Evolutionary conservation across 2,888 invertebrate species (phyloP), one percentile per base, ranked within the genome.

Genomic region (Tenodera sinensis): DNA sequence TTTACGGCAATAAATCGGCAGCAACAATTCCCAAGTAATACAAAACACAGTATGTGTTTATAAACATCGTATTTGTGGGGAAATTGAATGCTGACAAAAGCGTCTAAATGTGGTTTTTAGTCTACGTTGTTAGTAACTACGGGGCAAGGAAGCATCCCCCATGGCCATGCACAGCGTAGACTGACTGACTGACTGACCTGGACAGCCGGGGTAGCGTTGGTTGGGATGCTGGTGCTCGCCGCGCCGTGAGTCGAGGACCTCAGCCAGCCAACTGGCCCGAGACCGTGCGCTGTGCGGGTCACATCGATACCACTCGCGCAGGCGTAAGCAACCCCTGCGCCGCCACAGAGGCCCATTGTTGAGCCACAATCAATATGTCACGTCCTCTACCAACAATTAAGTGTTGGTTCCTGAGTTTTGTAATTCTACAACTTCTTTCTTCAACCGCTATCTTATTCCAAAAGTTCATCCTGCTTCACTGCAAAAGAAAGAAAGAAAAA

Each of bases 281-380:
- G 54, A 71, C 54, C 83, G 87, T 87, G 87, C 82, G 87, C 83
- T 87, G 30, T 83, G 83, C 87, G 34, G 87, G 87, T 87, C 87
- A 87, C 87, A 87, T 87, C 87, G 87, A 87, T 87, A 87, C 34
- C 34, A 42, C 27, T 12, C 8, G 87, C 87, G 87, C 87, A 87
- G 34, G 87, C 87, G 87, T 87, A 82, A 87, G 14, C 20, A 15
- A 54, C 20, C 30, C 25, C 54, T 71, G 54, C 54, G 54, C 54
- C 54, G 54, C 54, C 54, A 71, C 54, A 71, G 30, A 34, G 83
- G 28, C 42, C 87, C 87, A 87, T 83, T 83, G 87, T 87, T 83
- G 87, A n/a, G 81, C 28, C 82, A 87, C 87, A 87, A 87, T 87
- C 87, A 87, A 87, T 87, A 87, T 30, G 25, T 83, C 28, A 87